Base-by-base conservation (phyloP, 64 coral and sea anemone species). In the Montipora efflorescens region DNA sequence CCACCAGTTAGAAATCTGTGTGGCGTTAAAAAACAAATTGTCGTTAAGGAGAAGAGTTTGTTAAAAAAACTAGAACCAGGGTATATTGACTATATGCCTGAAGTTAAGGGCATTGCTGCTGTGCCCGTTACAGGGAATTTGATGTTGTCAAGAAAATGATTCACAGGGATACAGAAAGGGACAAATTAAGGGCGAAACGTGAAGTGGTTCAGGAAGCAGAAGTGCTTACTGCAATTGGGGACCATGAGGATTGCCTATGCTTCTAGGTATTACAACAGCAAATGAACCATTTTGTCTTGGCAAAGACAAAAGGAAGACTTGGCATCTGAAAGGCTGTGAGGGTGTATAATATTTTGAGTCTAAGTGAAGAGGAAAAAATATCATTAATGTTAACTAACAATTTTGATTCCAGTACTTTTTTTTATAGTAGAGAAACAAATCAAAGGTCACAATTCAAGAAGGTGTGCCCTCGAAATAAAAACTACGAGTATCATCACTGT, bases 21-120 rank as follows among this genome's bases (percentile, higher is more conserved):
- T 76, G 74, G 25, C 25, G 74, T 76, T 28, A 45, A 76, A 43
- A 76, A 76, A 76, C 28, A 76, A 9, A 28, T 76, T 76, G 74
- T 46, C 36, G 11, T 76, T 43, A 76, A 76, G 74, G 74, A 76
- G 74, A 76, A 43, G 74, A 76, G 23, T 14, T 46, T 43, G 74
- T 14, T 76, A 76, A 76, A 76, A 3, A 11, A 76, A 76, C 74
- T 76, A 76, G 23, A 47, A 5, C 74, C 36, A 76, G 74, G 23
- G 23, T 28, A 76, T 11, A 76, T 76, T 45, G 74, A 43, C 23
- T 76, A 76, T 76, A 15, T 76, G 23, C 74, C 21, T 76, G 74
- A 76, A 76, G 25, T 64, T 64, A 64, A 3, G 59, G 52, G 59
- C 18, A 71, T n/a, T 20, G 67, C 20, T 71, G 1, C 15, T 13